These are phyloP conservation scores for Protodeltote pygarga DNA, from an alignment of 2,888 invertebrate genomes.

Conservation along the genomic window DNA sequence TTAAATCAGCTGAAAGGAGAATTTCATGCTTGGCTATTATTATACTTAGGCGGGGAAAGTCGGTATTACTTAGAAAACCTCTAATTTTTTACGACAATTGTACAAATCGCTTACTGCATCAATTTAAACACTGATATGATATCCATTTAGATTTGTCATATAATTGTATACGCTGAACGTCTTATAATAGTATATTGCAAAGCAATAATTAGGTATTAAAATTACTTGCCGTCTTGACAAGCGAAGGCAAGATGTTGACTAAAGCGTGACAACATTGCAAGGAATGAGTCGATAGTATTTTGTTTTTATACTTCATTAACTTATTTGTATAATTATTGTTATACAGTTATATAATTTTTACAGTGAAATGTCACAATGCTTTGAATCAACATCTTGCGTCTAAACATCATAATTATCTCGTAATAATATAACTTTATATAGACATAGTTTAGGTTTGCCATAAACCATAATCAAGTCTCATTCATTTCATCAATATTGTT, in stretches of 20 bases:
- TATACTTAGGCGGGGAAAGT: slow-evolving; percentile 31
- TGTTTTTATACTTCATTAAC: too few relatives aligned
- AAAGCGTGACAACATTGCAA: slow-evolving; percentile 7
- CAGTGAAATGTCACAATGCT: slow-evolving; percentile 1
- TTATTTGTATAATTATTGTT: background rate
- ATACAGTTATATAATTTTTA: too few relatives aligned
- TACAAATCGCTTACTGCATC: slow-evolving; percentile 43
- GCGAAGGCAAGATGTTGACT: slow-evolving; percentile 17
- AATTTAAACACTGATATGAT: slow-evolving; percentile 46
- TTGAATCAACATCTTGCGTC: slow-evolving; percentile 22
- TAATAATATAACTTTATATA: slow-evolving; percentile 42
- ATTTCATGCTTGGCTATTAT: slow-evolving; percentile 29
- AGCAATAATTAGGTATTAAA: slow-evolving; percentile 42
- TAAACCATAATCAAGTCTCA: slow-evolving; percentile 59
- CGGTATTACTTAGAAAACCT: slow-evolving; percentile 21
- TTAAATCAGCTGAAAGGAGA: slow-evolving; percentile 24
- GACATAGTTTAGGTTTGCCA: slow-evolving; percentile 42
- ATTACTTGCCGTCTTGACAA: slow-evolving; percentile 32
- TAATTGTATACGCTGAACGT: slow-evolving; percentile 42
- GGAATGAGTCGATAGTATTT: background rate
- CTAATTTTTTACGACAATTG: slow-evolving; percentile 20
- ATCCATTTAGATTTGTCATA: slow-evolving; percentile 40
- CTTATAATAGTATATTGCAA: slow-evolving; percentile 42
- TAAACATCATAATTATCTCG: slow-evolving; percentile 44
- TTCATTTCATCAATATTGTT: slow-evolving; percentile 52